Base-by-base conservation (phyloP, 2,113 vertebrate species). In the Hippocampus comes region DNA sequence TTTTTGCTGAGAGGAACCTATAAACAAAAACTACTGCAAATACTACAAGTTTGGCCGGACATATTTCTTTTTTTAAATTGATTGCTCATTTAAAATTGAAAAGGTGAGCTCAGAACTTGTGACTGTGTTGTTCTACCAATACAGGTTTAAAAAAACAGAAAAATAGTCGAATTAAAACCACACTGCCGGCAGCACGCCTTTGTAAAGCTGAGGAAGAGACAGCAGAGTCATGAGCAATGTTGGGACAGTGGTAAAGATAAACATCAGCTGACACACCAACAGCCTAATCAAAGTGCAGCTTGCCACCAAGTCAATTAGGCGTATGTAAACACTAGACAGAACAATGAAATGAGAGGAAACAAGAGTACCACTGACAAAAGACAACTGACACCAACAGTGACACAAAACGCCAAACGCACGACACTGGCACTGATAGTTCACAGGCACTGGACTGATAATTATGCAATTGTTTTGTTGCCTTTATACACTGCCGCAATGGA, bases 211-310 rank as follows among this genome's bases (percentile, higher is more conserved):
- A 0, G 11, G 68, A 61, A 9, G 41, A 30, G 63, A 74, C 38
- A 48, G 71, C 34, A 68, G 71, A 67, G 51, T 71, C n/a, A 69
- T 68, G 67, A 57, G 55, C n/a, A 63, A 77, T 51, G 65, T 65
- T 4, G 63, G 59, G 51, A 57, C 21, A 56, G 68, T 64, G 46
- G 65, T 68, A 79, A 81, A 83, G 85, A 88, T 81, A 82, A 83
- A 79, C 72, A 81, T 87, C 76, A 74, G 75, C 34, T 6, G 78
- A 73, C 86, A 83, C 86, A 74, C 81, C 81, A 77, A 66, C 41
- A 67, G 63, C 34, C 51, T 79, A 84, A 82, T 82, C 80, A 86
- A 84, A 76, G 85, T 79, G 80, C 78, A 83, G 72, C 0, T n/a
- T 71, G 64, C 49, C 73, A 78, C 84, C 69, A 74, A 79, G 70